These are phyloP conservation scores for Panthera tigris DNA, from an alignment of 2,113 vertebrate species.

Conservation along the genomic window DNA sequence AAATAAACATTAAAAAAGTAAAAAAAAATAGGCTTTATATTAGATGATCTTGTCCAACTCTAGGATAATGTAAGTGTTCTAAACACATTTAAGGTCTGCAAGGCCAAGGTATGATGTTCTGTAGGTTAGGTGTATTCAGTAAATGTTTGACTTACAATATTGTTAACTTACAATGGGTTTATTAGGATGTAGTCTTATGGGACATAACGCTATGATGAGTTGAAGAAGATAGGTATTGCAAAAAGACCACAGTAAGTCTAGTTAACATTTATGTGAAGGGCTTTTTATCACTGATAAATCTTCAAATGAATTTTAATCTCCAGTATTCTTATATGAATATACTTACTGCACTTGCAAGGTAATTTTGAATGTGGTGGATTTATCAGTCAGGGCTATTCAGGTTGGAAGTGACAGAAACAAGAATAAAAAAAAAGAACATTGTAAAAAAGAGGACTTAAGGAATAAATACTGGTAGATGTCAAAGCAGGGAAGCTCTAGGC, in stretches of 20 bases:
- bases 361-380: background rate
- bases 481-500: background rate
- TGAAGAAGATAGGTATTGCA: background rate
- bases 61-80: background rate
- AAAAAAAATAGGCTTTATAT: background rate
- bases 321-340: background rate
- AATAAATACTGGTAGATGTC: background rate
- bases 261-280: background rate
- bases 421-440: background rate
- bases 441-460: background rate
- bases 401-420: background rate
- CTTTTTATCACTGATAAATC: background rate
- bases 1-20: too few species aligned
- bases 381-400: background rate
- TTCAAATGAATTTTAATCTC: background rate
- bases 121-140: background rate
- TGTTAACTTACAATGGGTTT: background rate
- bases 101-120: background rate
- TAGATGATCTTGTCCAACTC: background rate
- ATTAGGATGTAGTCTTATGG: background rate
- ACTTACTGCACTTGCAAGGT: background rate
- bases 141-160: background rate
- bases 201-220: background rate
- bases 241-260: background rate
- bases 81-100: background rate